Evolutionary conservation across 2,113 vertebrate genomes (phyloP), one percentile per base, ranked within the genome.

Genomic region (Uria lomvia): DNA sequence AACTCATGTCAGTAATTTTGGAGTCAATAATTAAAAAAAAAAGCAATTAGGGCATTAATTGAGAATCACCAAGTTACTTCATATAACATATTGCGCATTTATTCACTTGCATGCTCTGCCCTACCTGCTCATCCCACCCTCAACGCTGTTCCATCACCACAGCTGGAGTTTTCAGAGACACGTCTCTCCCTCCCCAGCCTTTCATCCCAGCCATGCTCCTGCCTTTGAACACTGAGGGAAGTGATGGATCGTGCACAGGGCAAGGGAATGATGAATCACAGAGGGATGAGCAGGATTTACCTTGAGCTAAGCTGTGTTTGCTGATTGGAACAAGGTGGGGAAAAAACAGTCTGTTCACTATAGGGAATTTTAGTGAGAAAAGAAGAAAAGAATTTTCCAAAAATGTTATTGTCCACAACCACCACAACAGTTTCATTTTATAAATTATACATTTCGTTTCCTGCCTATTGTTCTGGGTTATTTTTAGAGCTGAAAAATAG

Each of bases 31-130:
- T 86, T 78, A 4, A 76, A 3, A 24, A 77, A 20, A 90, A 73
- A 90, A 75, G 66, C 62, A 86, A 86, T 91, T 89, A 96, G 36
- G 40, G 18, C 32, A 86, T 93, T 95, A 95, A 97, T 16, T 89
- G 94, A 87, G 82, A 93, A 83, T 59, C 85, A 85, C 38, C 76
- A 68, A 89, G 9, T 89, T 83, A 59, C 34, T 86, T 76, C 34
- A 53, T 2, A 9, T 34, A 83, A 63, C 19, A 17, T 13, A n/a
- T 15, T 88, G 67, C 8, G 1, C 30, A 38, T 96, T 80, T 80
- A 70, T 34, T 22, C 50, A 21, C 9, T 74, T 16, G 56, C 30
- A 19, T 3, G 23, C 36, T 70, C 22, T 76, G 58, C 56, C n/a
- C 87, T 70, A 22, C 5, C 26, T 38, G 55, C 50, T 90, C 68